phyloP scores from a whole-genome alignment of 2,888 invertebrate species.

The Pemphredon lugubris region DNA sequence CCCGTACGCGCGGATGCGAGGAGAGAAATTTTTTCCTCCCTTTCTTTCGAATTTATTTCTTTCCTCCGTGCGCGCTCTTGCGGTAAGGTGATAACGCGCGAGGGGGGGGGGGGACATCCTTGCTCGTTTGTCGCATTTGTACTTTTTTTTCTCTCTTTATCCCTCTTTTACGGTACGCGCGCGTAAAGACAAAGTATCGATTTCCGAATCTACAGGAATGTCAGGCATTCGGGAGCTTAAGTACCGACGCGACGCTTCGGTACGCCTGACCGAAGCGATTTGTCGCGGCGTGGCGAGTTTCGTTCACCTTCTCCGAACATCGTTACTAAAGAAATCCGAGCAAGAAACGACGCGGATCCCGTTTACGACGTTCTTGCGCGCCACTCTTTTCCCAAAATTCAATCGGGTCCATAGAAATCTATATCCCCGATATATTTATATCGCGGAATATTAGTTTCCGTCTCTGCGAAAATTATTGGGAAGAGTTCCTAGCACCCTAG shows the following conservation, averaged over 20 bases:
- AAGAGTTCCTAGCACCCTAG: no score
- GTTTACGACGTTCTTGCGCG: conserved; percentile 15
- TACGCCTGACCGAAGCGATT: conserved; percentile 22
- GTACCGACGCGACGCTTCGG: background rate
- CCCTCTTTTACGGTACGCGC: no score
- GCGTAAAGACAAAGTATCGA: conserved; percentile 21
- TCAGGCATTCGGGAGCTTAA: conserved; percentile 20
- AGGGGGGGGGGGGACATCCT: no score
- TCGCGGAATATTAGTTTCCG: no score
- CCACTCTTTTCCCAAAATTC: no score
- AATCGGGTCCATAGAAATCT: no score
- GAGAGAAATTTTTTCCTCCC: conserved; percentile 34
- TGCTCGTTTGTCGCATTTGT: no score
- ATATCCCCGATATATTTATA: no score
- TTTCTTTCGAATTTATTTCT: conserved; percentile 15
- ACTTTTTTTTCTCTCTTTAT: no score
- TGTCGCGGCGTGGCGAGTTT: conserved; percentile 27
- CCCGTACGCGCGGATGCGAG: conserved; percentile 49
- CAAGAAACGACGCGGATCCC: conserved; percentile 35
- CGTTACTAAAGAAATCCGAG: conserved; percentile 38
- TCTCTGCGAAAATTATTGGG: no score
- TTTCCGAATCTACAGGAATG: conserved; percentile 29
- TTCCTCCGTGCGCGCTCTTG: no score
- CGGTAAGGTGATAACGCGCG: no score
- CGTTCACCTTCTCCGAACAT: conserved; percentile 28